phyloP scores from a whole-genome alignment of 2,888 invertebrate species.

The Glyphotaelius pellucidus region DNA sequence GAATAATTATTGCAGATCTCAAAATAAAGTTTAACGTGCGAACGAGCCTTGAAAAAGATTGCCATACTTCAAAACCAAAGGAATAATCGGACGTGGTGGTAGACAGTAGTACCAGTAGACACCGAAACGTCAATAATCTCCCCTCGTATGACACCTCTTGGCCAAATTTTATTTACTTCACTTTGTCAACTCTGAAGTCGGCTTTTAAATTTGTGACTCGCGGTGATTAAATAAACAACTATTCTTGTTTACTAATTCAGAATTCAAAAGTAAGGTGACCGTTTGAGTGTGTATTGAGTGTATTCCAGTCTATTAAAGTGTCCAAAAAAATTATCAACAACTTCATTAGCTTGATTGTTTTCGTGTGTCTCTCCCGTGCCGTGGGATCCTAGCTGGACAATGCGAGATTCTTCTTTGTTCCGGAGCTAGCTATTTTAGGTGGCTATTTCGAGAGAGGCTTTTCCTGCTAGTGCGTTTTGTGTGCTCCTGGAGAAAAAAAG shows the following conservation, averaged over 20 bases:
- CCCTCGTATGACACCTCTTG: constrained; percentile 54
- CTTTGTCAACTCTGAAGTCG: constrained; percentile 18
- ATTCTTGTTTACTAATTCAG: not conserved
- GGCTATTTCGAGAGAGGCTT: not conserved
- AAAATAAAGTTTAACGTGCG: not conserved
- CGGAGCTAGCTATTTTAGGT: constrained; percentile 27
- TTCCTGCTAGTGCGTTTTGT: not conserved
- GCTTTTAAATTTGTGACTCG: constrained; percentile 29
- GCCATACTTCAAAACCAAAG: constrained; percentile 14
- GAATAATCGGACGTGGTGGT: constrained; percentile 32
- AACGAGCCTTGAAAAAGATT: constrained; percentile 1
- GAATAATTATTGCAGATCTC: not conserved
- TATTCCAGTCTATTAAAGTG: not conserved
- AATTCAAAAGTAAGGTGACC: not conserved
- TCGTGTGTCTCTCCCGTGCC: constrained; percentile 23
- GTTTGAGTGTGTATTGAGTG: not conserved
- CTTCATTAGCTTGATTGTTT: constrained; percentile 34
- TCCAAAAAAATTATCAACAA: constrained; percentile 37
- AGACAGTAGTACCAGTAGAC: constrained; percentile 36
- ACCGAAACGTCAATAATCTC: constrained; percentile 62
- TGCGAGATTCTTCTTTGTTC: constrained; percentile 28
- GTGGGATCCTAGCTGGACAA: constrained; percentile 27
- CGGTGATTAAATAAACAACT: not conserved
- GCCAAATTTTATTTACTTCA: constrained; percentile 39
- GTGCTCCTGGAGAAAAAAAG: constrained; percentile 10